Percentiles rank a stretch among this genome's conserved stretches.
These are phyloP conservation scores for Calidris pygmaea DNA, from an alignment of 2,113 vertebrate genomes.

Conservation along the genomic window DNA sequence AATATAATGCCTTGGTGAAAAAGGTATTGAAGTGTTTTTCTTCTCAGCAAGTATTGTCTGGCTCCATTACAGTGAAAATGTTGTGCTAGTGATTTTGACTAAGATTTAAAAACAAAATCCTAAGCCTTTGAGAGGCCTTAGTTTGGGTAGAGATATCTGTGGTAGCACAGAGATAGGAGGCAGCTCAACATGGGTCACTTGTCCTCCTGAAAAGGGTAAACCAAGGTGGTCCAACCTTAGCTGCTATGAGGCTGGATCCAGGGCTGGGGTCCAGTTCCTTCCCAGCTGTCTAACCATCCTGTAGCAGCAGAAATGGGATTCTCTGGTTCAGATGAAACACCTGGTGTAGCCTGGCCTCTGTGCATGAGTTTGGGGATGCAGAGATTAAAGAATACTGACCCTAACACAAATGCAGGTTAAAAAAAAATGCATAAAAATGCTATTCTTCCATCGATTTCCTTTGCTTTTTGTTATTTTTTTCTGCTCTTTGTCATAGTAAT, in stretches of 20 bases:
- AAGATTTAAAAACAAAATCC: background rate
- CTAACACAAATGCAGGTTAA: background rate
- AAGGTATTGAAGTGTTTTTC: constrained; percentile 75
- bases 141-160: background rate
- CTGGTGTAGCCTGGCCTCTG: background rate
- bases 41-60: background rate
- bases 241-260: background rate
- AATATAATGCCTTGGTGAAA: constrained; percentile 76
- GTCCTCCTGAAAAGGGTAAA: background rate
- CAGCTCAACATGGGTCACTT: background rate
- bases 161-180: background rate
- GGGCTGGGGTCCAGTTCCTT: background rate
- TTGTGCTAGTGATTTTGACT: background rate
- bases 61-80: background rate
- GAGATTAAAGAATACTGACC: background rate
- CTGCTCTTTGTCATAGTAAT: background rate
- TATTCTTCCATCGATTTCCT: background rate
- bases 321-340: background rate
- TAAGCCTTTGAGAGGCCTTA: background rate
- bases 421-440: background rate
- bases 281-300: background rate
- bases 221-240: background rate
- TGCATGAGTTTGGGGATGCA: background rate
- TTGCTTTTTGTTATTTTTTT: background rate
- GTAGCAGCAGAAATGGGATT: background rate